Conservation (phyloP, 2,888 invertebrate species). For the Muschampia plurimacula region DNA sequence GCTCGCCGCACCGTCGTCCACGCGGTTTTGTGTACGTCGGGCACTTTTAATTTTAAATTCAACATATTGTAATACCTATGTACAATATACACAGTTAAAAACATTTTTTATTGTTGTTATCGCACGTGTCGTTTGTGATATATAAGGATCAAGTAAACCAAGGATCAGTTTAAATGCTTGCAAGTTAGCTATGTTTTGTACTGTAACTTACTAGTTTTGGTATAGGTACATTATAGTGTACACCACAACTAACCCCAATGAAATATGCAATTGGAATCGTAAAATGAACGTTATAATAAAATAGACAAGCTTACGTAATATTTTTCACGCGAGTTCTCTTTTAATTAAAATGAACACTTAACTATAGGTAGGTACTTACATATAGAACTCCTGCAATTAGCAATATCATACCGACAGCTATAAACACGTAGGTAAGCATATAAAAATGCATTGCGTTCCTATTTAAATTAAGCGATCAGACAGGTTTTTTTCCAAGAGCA, state of each 20-base stretch:
- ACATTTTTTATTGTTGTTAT: neutral
- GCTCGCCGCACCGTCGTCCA: constrained; percentile 13
- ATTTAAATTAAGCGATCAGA: constrained; percentile 34
- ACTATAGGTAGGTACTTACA: neutral
- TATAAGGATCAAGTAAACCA: too few species aligned
- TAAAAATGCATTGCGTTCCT: constrained; percentile 31
- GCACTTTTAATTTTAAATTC: constrained; percentile 16
- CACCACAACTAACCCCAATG: too few species aligned
- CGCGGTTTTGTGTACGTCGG: constrained; percentile 17
- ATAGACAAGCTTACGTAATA: neutral
- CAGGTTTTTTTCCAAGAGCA: constrained; percentile 41
- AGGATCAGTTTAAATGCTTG: too few species aligned
- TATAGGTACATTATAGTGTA: too few species aligned
- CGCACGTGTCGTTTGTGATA: neutral
- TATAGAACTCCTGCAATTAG: constrained; percentile 25
- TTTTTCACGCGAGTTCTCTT: neutral
- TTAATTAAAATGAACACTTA: neutral
- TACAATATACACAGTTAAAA: neutral
- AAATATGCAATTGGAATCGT: neutral
- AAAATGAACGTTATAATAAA: neutral
- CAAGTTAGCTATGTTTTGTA: too few species aligned
- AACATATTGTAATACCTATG: neutral
- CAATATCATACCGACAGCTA: constrained; percentile 20
- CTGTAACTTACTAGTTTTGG: too few species aligned
- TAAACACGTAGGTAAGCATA: constrained; percentile 13